These are phyloP conservation scores for Lepilemur septentrionalis DNA, from an alignment of 2,797 vertebrate genomes.

Conservation along the genomic window DNA sequence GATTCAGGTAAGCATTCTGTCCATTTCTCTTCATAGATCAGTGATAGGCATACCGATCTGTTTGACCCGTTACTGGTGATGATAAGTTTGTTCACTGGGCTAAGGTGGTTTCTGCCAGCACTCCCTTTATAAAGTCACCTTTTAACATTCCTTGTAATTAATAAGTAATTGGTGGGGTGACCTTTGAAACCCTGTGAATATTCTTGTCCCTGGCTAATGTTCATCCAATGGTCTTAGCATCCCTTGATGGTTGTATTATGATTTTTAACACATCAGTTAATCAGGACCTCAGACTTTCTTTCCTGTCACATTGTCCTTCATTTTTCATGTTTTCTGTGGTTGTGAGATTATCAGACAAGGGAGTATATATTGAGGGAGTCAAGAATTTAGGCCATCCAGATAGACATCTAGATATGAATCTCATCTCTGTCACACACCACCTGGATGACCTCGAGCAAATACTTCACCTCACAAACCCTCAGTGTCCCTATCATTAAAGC, in stretches of 20 bases:
- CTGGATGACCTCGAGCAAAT: not conserved
- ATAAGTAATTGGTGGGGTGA: not conserved
- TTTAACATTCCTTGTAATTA: not conserved
- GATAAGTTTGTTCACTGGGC: not conserved
- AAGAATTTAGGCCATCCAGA: not conserved
- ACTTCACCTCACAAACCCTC: not conserved
- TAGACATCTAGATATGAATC: not conserved
- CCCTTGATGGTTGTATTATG: no score
- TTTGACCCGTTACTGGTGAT: not conserved
- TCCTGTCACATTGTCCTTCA: not conserved
- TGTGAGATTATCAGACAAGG: not conserved
- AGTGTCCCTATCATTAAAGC: not conserved
- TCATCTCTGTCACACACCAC: not conserved
- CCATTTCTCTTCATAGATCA: not conserved
- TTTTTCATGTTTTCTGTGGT: not conserved
- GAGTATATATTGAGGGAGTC: not conserved
- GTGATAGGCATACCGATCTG: fast-evolving
- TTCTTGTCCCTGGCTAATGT: not conserved
- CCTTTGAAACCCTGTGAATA: not conserved
- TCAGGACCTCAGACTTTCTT: not conserved
- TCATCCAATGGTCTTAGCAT: not conserved
- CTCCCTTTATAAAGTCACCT: not conserved
- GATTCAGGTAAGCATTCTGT: not conserved
- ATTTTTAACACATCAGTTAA: not conserved
- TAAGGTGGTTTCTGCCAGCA: not conserved